A percentile compares a stretch with the other conserved stretches of the same genome.
phyloP scores from a whole-genome alignment of 2,888 invertebrate genomes.

The Thecocarcelia acutangulata region DNA sequence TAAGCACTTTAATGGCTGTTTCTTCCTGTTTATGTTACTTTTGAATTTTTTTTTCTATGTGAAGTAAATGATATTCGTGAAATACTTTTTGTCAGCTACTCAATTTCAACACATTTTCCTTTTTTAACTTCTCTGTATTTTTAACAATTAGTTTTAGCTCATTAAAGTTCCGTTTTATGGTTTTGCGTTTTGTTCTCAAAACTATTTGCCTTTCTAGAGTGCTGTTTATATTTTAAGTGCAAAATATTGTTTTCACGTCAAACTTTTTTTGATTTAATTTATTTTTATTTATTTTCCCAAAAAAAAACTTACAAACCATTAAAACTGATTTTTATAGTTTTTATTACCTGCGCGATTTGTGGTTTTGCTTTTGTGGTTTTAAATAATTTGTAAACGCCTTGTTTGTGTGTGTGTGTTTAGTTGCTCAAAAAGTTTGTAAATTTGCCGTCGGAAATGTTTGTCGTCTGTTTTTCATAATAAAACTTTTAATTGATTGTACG shows the following conservation, averaged over 20 bases:
- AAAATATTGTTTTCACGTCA: slow-evolving; percentile 76
- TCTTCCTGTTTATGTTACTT: slow-evolving; percentile 60
- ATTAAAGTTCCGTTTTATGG: slow-evolving; percentile 12
- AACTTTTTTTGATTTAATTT: slow-evolving; percentile 54
- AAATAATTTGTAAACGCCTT: slow-evolving; percentile 9
- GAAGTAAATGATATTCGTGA: slow-evolving; percentile 28
- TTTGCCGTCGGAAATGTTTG: slow-evolving; percentile 33
- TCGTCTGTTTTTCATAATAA: neutral
- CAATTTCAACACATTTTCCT: slow-evolving; percentile 28
- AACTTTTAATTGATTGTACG: slow-evolving; percentile 16
- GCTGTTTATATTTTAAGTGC: slow-evolving; percentile 75
- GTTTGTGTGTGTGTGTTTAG: neutral
- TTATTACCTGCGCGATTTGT: slow-evolving; percentile 31
- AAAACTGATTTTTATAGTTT: slow-evolving; percentile 39
- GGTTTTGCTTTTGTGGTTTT: slow-evolving; percentile 32
- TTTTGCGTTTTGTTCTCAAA: slow-evolving; percentile 28
- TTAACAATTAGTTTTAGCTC: slow-evolving; percentile 39
- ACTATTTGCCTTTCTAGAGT: slow-evolving; percentile 51
- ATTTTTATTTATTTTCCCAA: slow-evolving; percentile 29
- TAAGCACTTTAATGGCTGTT: slow-evolving; percentile 44
- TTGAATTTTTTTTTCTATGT: neutral
- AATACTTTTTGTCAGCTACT: slow-evolving; percentile 23
- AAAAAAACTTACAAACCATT: slow-evolving; percentile 2
- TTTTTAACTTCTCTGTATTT: neutral
- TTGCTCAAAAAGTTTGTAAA: slow-evolving; percentile 1